Evolutionary conservation across 2,113 vertebrate species (phyloP), one percentile per base, ranked within the genome.

Genomic region (Pangasianodon hypophthalmus): DNA sequence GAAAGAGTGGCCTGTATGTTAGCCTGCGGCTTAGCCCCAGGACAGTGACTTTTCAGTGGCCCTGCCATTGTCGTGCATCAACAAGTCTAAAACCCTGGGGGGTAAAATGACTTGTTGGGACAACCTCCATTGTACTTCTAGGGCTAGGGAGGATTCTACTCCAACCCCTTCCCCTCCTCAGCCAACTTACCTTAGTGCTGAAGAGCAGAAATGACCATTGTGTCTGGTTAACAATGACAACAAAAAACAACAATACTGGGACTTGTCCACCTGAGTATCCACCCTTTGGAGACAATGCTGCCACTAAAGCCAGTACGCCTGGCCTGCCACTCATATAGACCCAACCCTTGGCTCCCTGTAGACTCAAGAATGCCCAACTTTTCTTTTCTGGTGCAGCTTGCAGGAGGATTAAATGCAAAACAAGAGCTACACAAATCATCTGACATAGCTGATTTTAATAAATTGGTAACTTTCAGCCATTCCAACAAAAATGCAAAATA

Each of bases 211-310:
- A 94, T 95, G 92, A 91, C 92, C 90, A 91, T 95, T 94, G 94
- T 94, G 92, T 85, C 92, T 83, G 44, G 62, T 87, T 93, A 94
- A 96, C 96, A 96, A 96, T 95, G 93, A 94, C 92, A 92, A 95
- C 93, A 95, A 92, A 83, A 93, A 93, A 94, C 89, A 86, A 90
- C 94, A 96, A 94, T 91, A 82, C 88, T 21, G 80, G 90, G 90
- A 93, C 93, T 89, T 93, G 92, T 92, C 94, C 92, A 84, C 92
- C 89, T 91, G 88, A 92, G 94, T 88, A 92, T 90, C 93, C 93
- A 88, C 94, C 94, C 93, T 90, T 92, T 77, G 88, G 86, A 94
- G 86, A 95, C 95, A 96, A 96, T 95, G 94, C 92, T 91, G 84
- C 88, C 50, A 81, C 92, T 91, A 88, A 91, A 93, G 93, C 94